Evolutionary conservation across 1,140 invertebrate species (phyloP).

Genomic region (Penaeus chinensis): DNA sequence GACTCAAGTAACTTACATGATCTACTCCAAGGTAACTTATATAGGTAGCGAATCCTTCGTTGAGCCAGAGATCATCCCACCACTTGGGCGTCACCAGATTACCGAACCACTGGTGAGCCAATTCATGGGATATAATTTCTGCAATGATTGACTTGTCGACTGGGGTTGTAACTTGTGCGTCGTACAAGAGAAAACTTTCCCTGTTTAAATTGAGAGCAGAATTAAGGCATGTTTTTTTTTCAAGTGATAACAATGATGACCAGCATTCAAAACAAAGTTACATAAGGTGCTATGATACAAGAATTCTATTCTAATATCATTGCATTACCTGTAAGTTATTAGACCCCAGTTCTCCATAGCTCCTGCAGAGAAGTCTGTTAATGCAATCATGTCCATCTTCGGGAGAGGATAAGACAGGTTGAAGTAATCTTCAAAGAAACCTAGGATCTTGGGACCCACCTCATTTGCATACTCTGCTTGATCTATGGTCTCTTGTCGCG

Average conservation of each 20-base stretch:
- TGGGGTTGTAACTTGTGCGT: no score
- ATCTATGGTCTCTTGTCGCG: constrained; percentile 70
- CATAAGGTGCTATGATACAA: constrained; percentile 38
- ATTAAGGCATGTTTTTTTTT: no score
- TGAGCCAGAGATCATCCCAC: no score
- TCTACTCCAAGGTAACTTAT: constrained; percentile 68
- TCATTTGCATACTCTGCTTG: constrained; percentile 76
- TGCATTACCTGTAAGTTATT: constrained; percentile 80
- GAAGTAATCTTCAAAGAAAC: constrained; percentile 88
- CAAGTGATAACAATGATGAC: no score
- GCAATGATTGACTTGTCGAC: constrained; percentile 64
- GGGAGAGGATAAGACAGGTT: constrained; percentile 81
- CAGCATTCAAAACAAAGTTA: no score
- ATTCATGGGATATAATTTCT: constrained; percentile 67
- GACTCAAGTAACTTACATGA: neutral
- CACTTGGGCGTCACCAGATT: no score
- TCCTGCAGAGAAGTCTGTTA: constrained; percentile 89
- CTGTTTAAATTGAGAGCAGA: neutral
- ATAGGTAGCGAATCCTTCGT: constrained; percentile 61
- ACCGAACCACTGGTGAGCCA: constrained; percentile 72
- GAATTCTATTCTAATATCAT: constrained; percentile 65
- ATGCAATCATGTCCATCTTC: constrained; percentile 78
- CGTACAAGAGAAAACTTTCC: no score
- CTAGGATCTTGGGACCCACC: constrained; percentile 83
- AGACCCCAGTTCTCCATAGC: constrained; percentile 69